phyloP scores from a whole-genome alignment of 2,888 invertebrate genomes.

The Calliphora vomitoria region DNA sequence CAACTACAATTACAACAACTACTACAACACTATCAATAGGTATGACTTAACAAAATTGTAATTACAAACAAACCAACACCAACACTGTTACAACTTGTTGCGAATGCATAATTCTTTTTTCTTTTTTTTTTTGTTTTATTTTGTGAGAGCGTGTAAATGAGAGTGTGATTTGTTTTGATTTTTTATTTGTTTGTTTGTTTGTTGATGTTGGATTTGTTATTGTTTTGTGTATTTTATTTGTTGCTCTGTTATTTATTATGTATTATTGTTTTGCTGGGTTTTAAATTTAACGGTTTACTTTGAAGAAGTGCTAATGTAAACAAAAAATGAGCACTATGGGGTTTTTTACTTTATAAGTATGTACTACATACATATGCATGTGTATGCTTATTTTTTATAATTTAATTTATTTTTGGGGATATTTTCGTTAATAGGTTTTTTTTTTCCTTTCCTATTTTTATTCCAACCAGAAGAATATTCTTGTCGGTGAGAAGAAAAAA shows the following conservation, averaged over 20 bases:
- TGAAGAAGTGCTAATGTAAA: slow-evolving; percentile 16
- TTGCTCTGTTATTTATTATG: neutral
- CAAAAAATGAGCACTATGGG: neutral
- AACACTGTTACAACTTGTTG: slow-evolving; percentile 48
- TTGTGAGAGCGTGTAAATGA: slow-evolving; percentile 12
- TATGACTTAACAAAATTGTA: slow-evolving; percentile 20
- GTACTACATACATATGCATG: neutral
- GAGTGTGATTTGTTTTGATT: slow-evolving; percentile 32
- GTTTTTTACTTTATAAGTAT: neutral
- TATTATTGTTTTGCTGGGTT: slow-evolving; percentile 5
- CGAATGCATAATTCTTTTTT: slow-evolving; percentile 8
- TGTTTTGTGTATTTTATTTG: neutral
- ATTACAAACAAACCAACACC: slow-evolving; percentile 4
- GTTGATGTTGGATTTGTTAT: slow-evolving; percentile 12
- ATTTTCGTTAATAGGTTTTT: neutral
- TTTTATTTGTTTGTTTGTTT: slow-evolving; percentile 3
- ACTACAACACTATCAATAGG: neutral
- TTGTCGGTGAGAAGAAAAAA: too few species aligned
- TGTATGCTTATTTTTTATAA: neutral
- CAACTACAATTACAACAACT: slow-evolving; percentile 1
- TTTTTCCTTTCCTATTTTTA: slow-evolving; percentile 8
- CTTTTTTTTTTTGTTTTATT: neutral
- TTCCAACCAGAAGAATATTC: slow-evolving; percentile 16
- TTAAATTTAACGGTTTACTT: slow-evolving; percentile 55
- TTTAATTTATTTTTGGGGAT: neutral